Percentiles rank a stretch among this genome's conserved stretches.
Conservation (phyloP, 2,113 vertebrate genomes). For the Colius striatus region DNA sequence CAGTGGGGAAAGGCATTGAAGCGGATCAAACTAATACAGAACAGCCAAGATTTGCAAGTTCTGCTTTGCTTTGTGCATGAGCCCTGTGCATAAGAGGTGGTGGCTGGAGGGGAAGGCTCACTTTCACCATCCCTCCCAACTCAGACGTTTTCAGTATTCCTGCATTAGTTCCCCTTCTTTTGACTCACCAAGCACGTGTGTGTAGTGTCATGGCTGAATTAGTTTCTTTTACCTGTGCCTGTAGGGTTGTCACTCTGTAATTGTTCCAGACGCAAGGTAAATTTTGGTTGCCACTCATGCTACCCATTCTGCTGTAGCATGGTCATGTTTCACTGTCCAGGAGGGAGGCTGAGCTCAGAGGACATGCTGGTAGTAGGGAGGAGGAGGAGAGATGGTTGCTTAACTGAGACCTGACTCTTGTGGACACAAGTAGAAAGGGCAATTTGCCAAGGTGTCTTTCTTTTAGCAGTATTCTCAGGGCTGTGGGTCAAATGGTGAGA, state of each 20-base stretch:
- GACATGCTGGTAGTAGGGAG: neutral
- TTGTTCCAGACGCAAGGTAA: neutral
- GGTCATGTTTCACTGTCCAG: neutral
- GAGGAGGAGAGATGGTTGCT: neutral
- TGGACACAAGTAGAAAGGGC: neutral
- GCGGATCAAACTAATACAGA: neutral
- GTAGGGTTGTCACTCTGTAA: neutral
- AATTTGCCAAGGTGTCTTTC: neutral
- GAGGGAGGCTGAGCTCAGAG: neutral
- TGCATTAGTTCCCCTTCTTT: neutral
- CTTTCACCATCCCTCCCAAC: neutral
- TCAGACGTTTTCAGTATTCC: neutral
- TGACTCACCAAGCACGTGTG: neutral
- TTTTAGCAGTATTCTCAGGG: neutral
- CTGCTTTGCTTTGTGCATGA: neutral
- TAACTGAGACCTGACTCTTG: neutral
- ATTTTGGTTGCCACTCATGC: neutral
- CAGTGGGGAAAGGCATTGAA: neutral
- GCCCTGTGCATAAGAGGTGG: fast-evolving
- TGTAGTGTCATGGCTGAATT: neutral
- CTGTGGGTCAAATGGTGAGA: neutral
- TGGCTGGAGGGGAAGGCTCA: neutral
- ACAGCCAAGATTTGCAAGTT: neutral
- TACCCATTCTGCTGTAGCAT: neutral
- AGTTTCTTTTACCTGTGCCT: fast-evolving